Evolutionary conservation across 2,888 invertebrate species (phyloP).

Genomic region (Polyploca ridens): DNA sequence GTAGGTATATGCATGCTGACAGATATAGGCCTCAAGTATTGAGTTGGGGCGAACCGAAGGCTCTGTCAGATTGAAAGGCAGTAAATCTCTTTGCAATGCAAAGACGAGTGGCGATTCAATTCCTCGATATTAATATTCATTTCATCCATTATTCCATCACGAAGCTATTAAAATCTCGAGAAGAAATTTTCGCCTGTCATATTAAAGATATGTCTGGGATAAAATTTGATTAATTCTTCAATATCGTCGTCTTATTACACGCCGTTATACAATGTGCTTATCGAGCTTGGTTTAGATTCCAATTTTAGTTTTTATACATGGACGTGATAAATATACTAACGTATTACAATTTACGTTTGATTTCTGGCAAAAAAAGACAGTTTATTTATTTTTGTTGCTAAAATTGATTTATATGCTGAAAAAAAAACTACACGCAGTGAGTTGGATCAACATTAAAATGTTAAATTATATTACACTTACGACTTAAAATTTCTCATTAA

Average conservation of each 20-base stretch:
- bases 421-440: no score
- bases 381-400: no score
- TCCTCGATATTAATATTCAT: slow-evolving; percentile 72
- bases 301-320: no score
- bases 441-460: no score
- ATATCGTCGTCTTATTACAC: slow-evolving; percentile 21
- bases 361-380: no score
- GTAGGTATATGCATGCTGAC: not conserved
- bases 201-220: slow-evolving; percentile 59
- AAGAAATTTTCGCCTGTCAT: slow-evolving; percentile 51
- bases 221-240: slow-evolving; percentile 55
- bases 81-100: slow-evolving; percentile 69
- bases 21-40: not conserved
- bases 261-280: slow-evolving; percentile 14
- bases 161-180: slow-evolving; percentile 68
- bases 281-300: slow-evolving; percentile 3
- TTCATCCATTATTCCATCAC: slow-evolving; percentile 66
- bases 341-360: no score
- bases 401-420: no score
- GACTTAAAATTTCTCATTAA: no score
- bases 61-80: slow-evolving; percentile 25
- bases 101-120: slow-evolving; percentile 67
- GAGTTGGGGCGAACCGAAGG: not conserved
- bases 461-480: no score
- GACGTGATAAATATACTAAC: no score